phyloP scores from a whole-genome alignment of 2,113 vertebrate species.

The Scomber scombrus region DNA sequence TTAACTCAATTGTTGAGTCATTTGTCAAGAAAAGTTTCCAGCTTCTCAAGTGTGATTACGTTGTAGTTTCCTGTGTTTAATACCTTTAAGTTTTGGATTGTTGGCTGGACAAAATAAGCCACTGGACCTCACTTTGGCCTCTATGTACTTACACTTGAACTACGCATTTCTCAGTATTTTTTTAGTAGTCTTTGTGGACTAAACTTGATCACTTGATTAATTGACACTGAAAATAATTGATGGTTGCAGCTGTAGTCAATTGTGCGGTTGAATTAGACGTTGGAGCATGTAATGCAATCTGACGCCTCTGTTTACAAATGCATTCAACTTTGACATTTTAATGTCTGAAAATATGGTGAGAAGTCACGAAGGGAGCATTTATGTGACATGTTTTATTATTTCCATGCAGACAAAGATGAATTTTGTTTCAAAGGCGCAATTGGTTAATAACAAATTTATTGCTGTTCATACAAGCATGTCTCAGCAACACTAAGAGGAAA shows the following conservation, averaged over 20 bases:
- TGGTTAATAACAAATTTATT: conserved; percentile 33
- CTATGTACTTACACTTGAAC: too few species aligned
- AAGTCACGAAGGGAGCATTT: conserved; percentile 19
- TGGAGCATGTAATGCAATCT: background rate
- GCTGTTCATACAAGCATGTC: conserved; percentile 26
- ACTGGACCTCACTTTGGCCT: too few species aligned
- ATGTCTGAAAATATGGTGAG: conserved; percentile 28
- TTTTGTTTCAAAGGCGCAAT: conserved; percentile 21
- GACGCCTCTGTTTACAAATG: background rate
- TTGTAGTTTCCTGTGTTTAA: too few species aligned
- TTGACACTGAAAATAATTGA: background rate
- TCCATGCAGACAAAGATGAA: conserved; percentile 31
- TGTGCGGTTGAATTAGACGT: background rate
- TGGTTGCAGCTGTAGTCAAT: background rate
- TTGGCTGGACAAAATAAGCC: too few species aligned
- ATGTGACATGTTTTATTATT: conserved; percentile 49
- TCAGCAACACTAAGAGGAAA: background rate
- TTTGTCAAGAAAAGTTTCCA: too few species aligned
- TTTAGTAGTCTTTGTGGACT: background rate
- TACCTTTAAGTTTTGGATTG: too few species aligned
- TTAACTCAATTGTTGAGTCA: too few species aligned
- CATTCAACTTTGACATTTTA: conserved; percentile 43
- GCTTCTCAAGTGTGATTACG: too few species aligned
- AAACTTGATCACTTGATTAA: background rate
- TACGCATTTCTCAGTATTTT: too few species aligned